Conservation (phyloP, 2,113 vertebrate species). For the Silurus glanis region DNA sequence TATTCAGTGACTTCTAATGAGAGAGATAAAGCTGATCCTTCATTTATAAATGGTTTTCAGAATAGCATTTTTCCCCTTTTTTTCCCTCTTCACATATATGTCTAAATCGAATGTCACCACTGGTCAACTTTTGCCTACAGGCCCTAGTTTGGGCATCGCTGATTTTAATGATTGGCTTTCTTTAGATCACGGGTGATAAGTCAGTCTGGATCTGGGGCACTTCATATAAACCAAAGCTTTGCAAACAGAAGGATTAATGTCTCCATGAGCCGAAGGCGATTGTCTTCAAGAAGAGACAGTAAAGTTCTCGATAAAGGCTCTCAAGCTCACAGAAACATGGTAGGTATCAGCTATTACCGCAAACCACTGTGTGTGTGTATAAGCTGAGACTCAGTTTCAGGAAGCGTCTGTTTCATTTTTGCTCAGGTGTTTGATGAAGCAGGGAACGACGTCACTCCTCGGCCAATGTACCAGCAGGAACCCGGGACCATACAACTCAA, state of each 20-base stretch:
- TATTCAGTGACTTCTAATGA: too few species aligned
- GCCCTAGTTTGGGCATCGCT: too few species aligned
- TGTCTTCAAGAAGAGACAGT: constrained; percentile 49
- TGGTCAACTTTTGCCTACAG: too few species aligned
- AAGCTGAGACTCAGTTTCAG: background rate
- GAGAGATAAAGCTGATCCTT: too few species aligned
- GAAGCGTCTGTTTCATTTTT: background rate
- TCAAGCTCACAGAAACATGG: constrained; percentile 41
- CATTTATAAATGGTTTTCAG: too few species aligned
- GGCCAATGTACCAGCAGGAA: constrained; percentile 74
- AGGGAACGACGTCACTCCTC: constrained; percentile 83
- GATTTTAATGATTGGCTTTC: background rate
- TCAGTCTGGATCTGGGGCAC: constrained; percentile 48
- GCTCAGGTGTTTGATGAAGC: constrained; percentile 80
- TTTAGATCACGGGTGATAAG: constrained; percentile 49
- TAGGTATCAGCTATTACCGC: constrained; percentile 40
- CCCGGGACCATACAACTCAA: constrained; percentile 55
- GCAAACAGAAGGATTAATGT: constrained; percentile 14
- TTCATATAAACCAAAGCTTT: constrained; percentile 37
- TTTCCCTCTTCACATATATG: too few species aligned
- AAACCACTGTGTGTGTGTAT: background rate
- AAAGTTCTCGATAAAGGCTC: constrained; percentile 55
- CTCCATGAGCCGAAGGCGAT: constrained; percentile 51
- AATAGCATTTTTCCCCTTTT: too few species aligned
- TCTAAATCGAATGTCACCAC: too few species aligned